Conservation (phyloP, 2,888 invertebrate species). For the Oligia fasciuncula region DNA sequence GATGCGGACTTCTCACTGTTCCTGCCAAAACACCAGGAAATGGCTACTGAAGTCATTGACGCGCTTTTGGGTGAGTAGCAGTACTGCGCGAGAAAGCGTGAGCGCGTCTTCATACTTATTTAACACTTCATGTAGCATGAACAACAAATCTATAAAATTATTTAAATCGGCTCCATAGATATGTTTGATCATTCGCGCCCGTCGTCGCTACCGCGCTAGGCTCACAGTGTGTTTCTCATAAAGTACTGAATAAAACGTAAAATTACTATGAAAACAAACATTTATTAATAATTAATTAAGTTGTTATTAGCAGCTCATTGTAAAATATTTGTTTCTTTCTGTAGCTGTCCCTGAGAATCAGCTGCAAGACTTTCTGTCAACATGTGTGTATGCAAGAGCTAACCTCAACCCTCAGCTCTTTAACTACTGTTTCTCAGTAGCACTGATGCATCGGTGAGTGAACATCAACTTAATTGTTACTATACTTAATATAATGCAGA, state of each 20-base stretch:
- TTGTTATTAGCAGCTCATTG: slow-evolving; percentile 43
- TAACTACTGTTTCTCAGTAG: slow-evolving; percentile 94
- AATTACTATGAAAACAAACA: slow-evolving; percentile 19
- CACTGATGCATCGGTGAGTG: slow-evolving; percentile 92
- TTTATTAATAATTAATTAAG: slow-evolving; percentile 46
- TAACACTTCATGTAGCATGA: not conserved
- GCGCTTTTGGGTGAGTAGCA: slow-evolving; percentile 91
- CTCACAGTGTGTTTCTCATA: not conserved
- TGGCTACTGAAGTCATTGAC: slow-evolving; percentile 93
- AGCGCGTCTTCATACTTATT: not conserved
- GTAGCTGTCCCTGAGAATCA: slow-evolving; percentile 82
- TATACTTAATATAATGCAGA: slow-evolving; percentile 9
- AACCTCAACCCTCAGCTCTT: slow-evolving; percentile 95
- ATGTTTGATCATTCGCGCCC: not conserved
- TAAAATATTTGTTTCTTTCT: slow-evolving; percentile 21
- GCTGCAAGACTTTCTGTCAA: slow-evolving; percentile 92
- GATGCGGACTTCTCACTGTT: slow-evolving; percentile 94
- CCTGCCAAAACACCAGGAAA: slow-evolving; percentile 92
- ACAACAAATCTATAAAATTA: not conserved
- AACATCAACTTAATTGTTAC: not conserved
- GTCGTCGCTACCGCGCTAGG: not conserved
- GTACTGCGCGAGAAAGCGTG: not conserved
- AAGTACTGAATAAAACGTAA: slow-evolving; percentile 26
- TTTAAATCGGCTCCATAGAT: not conserved
- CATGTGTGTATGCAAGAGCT: slow-evolving; percentile 92